phyloP scores from a whole-genome alignment of 1,140 invertebrate species.

The Drosophila sp. region DNA sequence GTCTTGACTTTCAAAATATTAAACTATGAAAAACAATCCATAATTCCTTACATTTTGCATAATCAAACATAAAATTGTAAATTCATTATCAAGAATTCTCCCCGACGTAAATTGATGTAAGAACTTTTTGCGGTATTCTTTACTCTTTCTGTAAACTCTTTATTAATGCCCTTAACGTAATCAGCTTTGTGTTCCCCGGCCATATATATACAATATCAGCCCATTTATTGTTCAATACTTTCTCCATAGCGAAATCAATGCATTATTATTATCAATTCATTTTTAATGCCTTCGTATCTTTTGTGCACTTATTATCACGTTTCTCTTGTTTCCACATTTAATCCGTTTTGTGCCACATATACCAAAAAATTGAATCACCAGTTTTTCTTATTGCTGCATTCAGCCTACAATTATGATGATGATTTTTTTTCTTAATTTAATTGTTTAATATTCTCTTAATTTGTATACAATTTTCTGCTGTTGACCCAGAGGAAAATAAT shows the following conservation, averaged over 20 bases:
- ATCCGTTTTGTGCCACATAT: constrained; percentile 10
- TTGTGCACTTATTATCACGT: constrained; percentile 26
- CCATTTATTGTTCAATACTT: constrained; percentile 29
- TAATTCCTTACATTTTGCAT: no score
- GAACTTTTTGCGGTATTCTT: no score
- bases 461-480: constrained; percentile 29
- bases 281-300: constrained; percentile 30
- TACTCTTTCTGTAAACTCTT: no score
- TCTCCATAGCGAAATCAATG: constrained; percentile 32
- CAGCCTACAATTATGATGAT: constrained; percentile 40
- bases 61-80: no score
- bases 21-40: no score
- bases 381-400: constrained; percentile 28
- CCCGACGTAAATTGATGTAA: no score
- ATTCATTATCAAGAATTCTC: no score
- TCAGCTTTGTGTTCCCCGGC: not conserved
- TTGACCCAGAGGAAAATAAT: constrained; percentile 41
- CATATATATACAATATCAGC: not conserved
- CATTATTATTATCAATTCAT: constrained; percentile 28
- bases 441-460: constrained; percentile 74
- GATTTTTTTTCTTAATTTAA: constrained; percentile 51
- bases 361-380: constrained; percentile 41
- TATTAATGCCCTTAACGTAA: not conserved
- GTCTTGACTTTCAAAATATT: no score
- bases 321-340: constrained; percentile 18